Conservation (phyloP, 2,888 invertebrate genomes). For the Acrocyrtus sp. region DNA sequence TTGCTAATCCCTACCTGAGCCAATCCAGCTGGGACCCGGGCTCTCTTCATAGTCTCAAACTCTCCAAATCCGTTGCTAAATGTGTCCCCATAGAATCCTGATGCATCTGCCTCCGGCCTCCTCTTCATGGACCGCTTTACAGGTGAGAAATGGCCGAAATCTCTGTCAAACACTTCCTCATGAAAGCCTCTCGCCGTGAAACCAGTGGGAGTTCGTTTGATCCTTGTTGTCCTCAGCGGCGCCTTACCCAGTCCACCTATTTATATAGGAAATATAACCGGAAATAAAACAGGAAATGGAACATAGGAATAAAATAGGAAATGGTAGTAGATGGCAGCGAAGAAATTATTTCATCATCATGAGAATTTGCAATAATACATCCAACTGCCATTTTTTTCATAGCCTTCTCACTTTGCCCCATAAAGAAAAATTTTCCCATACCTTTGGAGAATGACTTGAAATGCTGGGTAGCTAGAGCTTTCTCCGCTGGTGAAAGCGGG, state of each 20-base stretch:
- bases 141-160: constrained; percentile 63
- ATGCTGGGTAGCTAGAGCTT: constrained; percentile 6
- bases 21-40: constrained; percentile 43
- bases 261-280: no score
- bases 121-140: constrained; percentile 62
- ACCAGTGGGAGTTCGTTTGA: constrained; percentile 62
- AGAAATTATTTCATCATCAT: no score
- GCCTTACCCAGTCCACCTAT: constrained; percentile 42
- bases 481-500: constrained; percentile 15
- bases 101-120: constrained; percentile 61
- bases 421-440: not conserved
- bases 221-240: constrained; percentile 58
- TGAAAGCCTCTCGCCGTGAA: constrained; percentile 63
- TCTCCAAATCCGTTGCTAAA: constrained; percentile 63
- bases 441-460: constrained; percentile 40
- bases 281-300: not conserved
- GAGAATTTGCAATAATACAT: no score
- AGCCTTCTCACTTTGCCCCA: no score
- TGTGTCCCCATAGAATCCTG: constrained; percentile 63
- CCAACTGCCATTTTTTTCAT: no score
- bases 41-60: constrained; percentile 63
- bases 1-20: constrained; percentile 39
- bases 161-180: constrained; percentile 63
- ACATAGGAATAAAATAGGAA: not conserved
- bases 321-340: no score